Conservation (phyloP, 2,797 vertebrate genomes). For the Lerista edwardsae region DNA sequence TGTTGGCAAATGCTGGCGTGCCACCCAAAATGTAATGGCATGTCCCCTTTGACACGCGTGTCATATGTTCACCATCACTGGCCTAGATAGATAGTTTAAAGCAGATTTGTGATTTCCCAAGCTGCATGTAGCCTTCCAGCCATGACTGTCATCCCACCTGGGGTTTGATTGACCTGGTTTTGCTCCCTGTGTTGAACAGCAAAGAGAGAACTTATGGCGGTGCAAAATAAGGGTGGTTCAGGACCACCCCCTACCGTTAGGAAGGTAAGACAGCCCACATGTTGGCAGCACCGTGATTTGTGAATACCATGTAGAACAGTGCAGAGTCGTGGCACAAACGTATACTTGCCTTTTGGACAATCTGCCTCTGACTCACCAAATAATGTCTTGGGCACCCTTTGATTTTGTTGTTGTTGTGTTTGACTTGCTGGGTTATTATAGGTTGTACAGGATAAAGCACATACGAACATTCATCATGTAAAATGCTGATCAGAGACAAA, state of each 20-base stretch:
- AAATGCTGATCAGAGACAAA: slow-evolving; percentile 12
- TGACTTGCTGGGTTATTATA: not conserved
- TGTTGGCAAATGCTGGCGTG: no score
- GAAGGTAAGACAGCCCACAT: not conserved
- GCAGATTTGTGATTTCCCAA: not conserved
- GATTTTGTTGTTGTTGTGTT: not conserved
- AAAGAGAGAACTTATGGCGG: not conserved
- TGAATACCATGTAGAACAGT: no score
- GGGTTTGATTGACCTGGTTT: not conserved
- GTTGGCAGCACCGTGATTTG: no score
- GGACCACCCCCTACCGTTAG: not conserved
- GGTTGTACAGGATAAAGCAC: not conserved
- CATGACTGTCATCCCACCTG: not conserved
- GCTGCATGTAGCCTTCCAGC: not conserved
- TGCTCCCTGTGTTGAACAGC: not conserved
- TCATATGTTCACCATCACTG: no score
- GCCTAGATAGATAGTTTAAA: slow-evolving; percentile 29
- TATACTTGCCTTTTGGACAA: not conserved
- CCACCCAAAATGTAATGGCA: no score
- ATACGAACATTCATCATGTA: not conserved
- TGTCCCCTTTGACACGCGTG: no score
- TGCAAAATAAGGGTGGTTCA: not conserved
- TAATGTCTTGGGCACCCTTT: not conserved
- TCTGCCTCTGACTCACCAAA: not conserved
- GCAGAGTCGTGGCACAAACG: no score